phyloP scores from a whole-genome alignment of 2,888 invertebrate genomes.

The Parthenolecanium corni region DNA sequence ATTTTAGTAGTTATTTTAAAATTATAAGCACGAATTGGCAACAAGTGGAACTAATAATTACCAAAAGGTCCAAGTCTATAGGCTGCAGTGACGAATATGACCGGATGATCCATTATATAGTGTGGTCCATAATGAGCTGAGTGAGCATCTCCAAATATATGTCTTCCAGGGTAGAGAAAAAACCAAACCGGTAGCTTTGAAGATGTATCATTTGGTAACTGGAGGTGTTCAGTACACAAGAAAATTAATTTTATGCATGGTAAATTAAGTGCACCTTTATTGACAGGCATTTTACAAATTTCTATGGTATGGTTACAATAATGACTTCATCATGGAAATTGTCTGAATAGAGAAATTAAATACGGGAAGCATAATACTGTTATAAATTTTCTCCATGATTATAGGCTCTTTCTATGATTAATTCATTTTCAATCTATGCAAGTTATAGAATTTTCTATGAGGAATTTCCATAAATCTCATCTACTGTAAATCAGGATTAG shows the following conservation, averaged over 20 bases:
- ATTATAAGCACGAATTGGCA: no score
- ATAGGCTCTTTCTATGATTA: no score
- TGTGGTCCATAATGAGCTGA: slow-evolving; percentile 43
- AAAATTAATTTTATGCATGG: background rate
- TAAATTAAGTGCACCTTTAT: background rate
- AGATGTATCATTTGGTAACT: slow-evolving; percentile 9
- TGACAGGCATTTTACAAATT: background rate
- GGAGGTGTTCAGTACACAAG: background rate
- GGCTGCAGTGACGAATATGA: slow-evolving; percentile 38
- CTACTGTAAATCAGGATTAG: no score
- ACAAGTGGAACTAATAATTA: slow-evolving; percentile 35
- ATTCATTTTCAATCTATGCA: no score
- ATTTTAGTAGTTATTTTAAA: background rate
- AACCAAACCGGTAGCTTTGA: slow-evolving; percentile 38
- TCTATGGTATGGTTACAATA: background rate
- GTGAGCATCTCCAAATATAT: slow-evolving; percentile 48
- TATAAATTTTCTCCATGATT: no score
- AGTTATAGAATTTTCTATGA: no score
- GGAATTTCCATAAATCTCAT: no score
- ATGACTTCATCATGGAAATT: background rate
- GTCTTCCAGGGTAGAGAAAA: slow-evolving; percentile 43
- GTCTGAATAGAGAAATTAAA: no score
- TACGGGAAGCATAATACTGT: no score
- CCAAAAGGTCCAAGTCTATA: slow-evolving; percentile 39
- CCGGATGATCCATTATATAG: slow-evolving; percentile 50